Conservation (phyloP, 2,113 vertebrate genomes). For the Spilogale gracilis region DNA sequence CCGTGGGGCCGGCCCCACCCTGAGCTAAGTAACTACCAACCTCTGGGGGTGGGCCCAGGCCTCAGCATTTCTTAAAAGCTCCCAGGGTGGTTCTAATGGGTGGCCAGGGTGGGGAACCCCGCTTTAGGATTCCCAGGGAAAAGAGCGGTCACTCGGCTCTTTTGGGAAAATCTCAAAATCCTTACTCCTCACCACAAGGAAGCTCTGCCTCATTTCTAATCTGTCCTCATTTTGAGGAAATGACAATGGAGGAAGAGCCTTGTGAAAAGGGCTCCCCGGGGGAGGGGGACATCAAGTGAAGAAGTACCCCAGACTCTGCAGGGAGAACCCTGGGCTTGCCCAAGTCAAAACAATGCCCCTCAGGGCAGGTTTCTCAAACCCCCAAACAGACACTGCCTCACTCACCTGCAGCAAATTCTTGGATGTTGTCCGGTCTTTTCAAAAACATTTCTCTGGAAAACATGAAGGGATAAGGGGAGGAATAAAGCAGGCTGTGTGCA, state of each 20-base stretch:
- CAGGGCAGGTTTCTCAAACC: neutral
- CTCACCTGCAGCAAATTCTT: constrained; percentile 86
- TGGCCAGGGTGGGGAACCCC: neutral
- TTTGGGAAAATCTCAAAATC: constrained; percentile 22
- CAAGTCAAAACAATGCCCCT: neutral
- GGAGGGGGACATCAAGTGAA: neutral
- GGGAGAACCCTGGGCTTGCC: neutral
- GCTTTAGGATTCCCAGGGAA: neutral
- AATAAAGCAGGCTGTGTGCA: neutral
- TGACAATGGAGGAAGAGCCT: neutral
- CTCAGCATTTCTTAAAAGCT: neutral
- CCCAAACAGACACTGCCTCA: neutral
- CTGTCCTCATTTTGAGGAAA: constrained; percentile 50
- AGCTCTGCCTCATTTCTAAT: constrained; percentile 36
- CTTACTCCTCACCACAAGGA: neutral
- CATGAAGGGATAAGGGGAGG: neutral
- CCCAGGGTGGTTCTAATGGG: constrained; percentile 36
- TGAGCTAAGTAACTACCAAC: constrained; percentile 5
- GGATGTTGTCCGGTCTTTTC: constrained; percentile 82
- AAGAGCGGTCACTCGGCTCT: neutral
- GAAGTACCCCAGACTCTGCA: neutral
- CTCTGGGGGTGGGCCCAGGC: neutral
- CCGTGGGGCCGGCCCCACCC: neutral
- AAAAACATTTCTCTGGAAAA: constrained; percentile 83
- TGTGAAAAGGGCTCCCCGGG: neutral